These are phyloP conservation scores for Chesias legatella DNA, from an alignment of 2,888 invertebrate genomes.

Conservation along the genomic window DNA sequence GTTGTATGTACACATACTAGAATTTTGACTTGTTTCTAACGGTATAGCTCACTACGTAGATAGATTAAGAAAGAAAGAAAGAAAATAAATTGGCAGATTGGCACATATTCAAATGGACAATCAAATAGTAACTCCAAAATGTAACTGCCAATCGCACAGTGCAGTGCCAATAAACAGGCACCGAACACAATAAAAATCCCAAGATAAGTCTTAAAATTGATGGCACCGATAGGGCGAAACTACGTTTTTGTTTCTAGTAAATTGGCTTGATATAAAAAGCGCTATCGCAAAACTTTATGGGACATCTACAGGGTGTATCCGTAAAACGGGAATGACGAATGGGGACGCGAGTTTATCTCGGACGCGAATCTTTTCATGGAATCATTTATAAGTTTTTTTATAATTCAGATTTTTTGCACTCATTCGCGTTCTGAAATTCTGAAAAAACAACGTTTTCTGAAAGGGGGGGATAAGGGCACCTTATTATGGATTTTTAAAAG, in stretches of 20 bases:
- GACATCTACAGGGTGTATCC: slow-evolving; percentile 20
- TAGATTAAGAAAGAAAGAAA: too few species aligned
- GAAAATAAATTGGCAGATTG: too few species aligned
- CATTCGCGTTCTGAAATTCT: too few species aligned
- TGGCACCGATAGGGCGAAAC: slow-evolving; percentile 25
- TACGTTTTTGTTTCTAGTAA: slow-evolving; percentile 31
- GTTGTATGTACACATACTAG: too few species aligned
- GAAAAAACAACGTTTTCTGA: too few species aligned
- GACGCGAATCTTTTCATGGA: slow-evolving; percentile 3
- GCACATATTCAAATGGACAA: too few species aligned
- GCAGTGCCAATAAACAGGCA: slow-evolving; percentile 19
- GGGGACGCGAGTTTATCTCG: slow-evolving; percentile 11
- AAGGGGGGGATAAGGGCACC: too few species aligned
- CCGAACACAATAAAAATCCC: slow-evolving; percentile 17
- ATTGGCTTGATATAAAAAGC: slow-evolving; percentile 31
- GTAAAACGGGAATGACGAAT: slow-evolving; percentile 21
- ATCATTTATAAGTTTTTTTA: slow-evolving; percentile 8
- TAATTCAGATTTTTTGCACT: too few species aligned
- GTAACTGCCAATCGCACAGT: slow-evolving; percentile 19
- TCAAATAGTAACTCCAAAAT: too few species aligned
- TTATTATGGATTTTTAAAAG: too few species aligned
- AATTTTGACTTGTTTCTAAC: too few species aligned
- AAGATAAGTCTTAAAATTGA: slow-evolving; percentile 24
- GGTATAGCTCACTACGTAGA: too few species aligned
- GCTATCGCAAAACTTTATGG: slow-evolving; percentile 24